These are phyloP conservation scores for Ptychodera flava DNA, from an alignment of 35 echinoderm and acorn worm species.

Conservation along the genomic window DNA sequence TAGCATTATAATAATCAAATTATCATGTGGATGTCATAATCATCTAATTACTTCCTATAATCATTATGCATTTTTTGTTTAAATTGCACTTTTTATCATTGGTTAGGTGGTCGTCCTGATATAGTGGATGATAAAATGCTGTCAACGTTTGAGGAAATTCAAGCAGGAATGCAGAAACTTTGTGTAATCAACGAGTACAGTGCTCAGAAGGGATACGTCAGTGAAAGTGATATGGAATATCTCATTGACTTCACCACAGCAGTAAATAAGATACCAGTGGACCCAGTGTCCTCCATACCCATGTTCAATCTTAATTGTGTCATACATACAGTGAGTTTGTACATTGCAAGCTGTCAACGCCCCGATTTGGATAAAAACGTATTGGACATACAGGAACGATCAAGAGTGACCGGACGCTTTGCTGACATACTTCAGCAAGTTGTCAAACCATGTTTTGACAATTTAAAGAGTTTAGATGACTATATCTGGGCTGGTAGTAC, in stretches of 20 bases:
- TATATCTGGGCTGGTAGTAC: not conserved
- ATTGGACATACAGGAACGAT: not conserved
- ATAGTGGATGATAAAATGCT: too few species aligned
- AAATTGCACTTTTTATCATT: too few species aligned
- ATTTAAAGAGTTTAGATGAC: not conserved
- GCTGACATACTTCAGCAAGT: not conserved
- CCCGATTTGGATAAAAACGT: not conserved
- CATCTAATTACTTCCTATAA: too few species aligned
- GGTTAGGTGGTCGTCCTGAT: too few species aligned
- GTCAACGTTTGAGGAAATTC: too few species aligned
- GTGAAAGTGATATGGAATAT: not conserved
- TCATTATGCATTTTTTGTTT: too few species aligned
- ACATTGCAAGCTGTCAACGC: not conserved
- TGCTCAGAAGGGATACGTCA: not conserved
- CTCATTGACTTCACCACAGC: not conserved
- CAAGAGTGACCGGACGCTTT: not conserved
- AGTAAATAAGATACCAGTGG: not conserved
- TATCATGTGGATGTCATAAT: too few species aligned
- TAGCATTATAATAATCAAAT: too few species aligned
- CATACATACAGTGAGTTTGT: not conserved
- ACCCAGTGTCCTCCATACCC: not conserved
- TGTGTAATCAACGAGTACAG: too few species aligned
- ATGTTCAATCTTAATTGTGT: not conserved
- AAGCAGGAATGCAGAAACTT: too few species aligned
- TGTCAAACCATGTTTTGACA: not conserved